These are phyloP conservation scores for Rhinoraja longicauda DNA, from an alignment of 2,797 vertebrate genomes.

Conservation along the genomic window DNA sequence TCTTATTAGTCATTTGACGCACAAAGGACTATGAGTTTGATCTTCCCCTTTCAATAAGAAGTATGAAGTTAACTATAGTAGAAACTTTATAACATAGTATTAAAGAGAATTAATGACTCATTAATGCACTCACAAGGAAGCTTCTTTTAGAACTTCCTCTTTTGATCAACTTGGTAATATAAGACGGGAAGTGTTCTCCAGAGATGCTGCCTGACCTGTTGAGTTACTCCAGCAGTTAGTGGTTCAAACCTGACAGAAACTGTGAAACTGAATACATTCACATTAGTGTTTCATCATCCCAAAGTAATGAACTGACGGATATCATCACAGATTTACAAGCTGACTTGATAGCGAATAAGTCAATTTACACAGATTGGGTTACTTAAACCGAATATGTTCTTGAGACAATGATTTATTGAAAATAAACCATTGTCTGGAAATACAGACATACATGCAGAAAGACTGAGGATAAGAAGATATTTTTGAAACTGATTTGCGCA, in stretches of 20 bases:
- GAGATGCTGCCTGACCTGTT: too few species aligned
- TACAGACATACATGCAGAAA: background rate
- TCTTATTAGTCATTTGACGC: background rate
- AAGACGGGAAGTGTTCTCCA: too few species aligned
- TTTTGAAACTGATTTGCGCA: background rate
- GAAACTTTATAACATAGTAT: background rate
- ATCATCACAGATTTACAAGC: background rate
- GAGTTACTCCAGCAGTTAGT: too few species aligned
- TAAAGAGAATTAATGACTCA: background rate
- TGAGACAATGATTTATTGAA: background rate
- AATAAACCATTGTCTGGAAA: background rate
- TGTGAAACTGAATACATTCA: constrained; percentile 15
- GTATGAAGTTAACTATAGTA: background rate
- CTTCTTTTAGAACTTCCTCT: background rate
- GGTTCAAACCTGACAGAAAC: constrained; percentile 16
- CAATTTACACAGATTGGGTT: background rate
- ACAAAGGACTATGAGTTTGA: background rate
- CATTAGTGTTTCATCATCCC: background rate
- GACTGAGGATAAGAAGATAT: background rate
- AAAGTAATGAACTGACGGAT: background rate
- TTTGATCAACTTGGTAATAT: constrained; percentile 14
- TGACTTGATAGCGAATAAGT: background rate
- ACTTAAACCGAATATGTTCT: background rate
- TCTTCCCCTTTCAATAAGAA: background rate
- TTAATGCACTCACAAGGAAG: background rate